phyloP scores from a whole-genome alignment of 2,113 vertebrate genomes.

The Sialia sialis region DNA sequence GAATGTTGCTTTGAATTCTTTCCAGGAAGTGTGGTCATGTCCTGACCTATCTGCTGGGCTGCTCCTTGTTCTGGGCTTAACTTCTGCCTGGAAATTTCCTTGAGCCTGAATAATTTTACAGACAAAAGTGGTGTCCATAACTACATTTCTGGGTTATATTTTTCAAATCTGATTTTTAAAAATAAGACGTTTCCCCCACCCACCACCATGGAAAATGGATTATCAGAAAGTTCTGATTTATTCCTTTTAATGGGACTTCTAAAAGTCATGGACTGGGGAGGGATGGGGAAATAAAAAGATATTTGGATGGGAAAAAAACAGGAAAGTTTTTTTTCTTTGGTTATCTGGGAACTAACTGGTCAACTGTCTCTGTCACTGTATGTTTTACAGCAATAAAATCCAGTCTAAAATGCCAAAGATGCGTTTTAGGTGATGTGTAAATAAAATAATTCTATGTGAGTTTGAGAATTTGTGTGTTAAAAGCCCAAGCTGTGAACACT shows the following conservation, averaged over 20 bases:
- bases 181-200: not conserved
- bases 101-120: not conserved
- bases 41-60: not conserved
- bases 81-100: not conserved
- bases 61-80: not conserved
- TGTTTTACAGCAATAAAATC: not conserved
- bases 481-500: not conserved
- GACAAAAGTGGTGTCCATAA: not conserved
- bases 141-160: not conserved
- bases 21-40: not conserved
- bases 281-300: not conserved
- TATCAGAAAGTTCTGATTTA: not conserved
- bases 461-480: not conserved
- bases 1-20: not conserved
- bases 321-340: fast-evolving
- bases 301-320: fast-evolving
- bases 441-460: not conserved
- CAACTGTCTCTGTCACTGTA: not conserved
- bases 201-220: not conserved
- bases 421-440: not conserved
- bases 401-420: not conserved
- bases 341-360: not conserved
- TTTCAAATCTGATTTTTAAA: not conserved
- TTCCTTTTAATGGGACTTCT: not conserved
- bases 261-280: not conserved